Percentiles rank a stretch among this genome's conserved stretches.
Conservation (phyloP, 2,113 vertebrate genomes). For the Amphiprion ocellaris region DNA sequence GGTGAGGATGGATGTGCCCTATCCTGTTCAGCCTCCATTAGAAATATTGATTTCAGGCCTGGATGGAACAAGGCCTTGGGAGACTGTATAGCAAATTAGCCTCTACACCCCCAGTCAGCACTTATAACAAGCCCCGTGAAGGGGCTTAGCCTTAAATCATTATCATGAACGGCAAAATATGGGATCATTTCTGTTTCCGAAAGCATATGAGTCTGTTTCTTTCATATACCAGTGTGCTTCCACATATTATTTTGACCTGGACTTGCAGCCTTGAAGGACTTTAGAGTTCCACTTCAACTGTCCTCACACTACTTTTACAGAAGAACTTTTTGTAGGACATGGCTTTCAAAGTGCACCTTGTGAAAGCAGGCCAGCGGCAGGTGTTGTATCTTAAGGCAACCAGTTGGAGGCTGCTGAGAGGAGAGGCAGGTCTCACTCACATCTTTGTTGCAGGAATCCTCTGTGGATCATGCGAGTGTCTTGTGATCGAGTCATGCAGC, state of each 20-base stretch:
- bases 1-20: conserved; percentile 60
- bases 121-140: conserved; percentile 56
- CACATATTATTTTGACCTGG: conserved; percentile 16
- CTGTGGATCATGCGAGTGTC: conserved; percentile 50
- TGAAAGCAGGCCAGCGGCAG: conserved; percentile 75
- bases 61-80: conserved; percentile 60
- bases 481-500: conserved; percentile 60
- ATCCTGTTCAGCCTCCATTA: conserved; percentile 72
- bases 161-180: conserved; percentile 29
- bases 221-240: not conserved
- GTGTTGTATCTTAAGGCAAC: conserved; percentile 36
- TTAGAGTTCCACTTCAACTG: conserved; percentile 36
- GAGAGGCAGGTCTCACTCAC: conserved; percentile 41
- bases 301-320: conserved; percentile 41
- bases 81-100: conserved; percentile 72
- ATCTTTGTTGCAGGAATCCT: conserved; percentile 55
- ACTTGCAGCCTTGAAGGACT: conserved; percentile 30
- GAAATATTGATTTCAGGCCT: conserved; percentile 77
- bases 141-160: conserved; percentile 51
- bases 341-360: conserved; percentile 62
- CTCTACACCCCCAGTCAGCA: conserved; percentile 64
- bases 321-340: conserved; percentile 65
- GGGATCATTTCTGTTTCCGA: conserved; percentile 40
- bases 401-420: conserved; percentile 1
- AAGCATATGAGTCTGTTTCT: conserved; percentile 5